A percentile compares a stretch with the other conserved stretches of the same genome.
Evolutionary conservation across 2,888 invertebrate genomes (phyloP).

Genomic region (Apotomis turbidana): DNA sequence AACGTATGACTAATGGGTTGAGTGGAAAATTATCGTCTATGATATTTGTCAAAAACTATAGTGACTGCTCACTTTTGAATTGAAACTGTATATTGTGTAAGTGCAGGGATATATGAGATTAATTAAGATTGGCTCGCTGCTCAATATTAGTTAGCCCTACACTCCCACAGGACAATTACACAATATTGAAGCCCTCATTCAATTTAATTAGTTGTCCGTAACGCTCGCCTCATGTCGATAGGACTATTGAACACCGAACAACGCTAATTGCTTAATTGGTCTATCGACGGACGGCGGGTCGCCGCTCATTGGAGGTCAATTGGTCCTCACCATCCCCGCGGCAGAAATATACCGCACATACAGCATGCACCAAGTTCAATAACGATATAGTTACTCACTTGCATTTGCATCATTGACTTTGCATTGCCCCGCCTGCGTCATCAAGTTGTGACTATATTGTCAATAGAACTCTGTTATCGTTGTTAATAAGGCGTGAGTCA

Average conservation of each 20-base stretch:
- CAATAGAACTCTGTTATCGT: not conserved
- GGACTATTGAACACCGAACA: conserved; percentile 2
- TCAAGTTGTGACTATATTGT: conserved; percentile 3
- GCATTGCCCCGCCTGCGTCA: conserved; percentile 10
- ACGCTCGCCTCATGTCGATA: not conserved
- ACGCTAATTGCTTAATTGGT: conserved; percentile 27
- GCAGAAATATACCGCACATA: not conserved
- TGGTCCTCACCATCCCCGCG: not conserved
- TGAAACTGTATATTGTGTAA: no score
- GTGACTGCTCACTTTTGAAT: no score
- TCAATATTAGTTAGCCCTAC: conserved; percentile 1
- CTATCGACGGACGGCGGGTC: conserved; percentile 2
- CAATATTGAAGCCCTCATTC: conserved; percentile 31
- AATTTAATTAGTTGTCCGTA: conserved; percentile 26
- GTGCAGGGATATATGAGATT: not conserved
- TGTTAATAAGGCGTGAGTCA: conserved; percentile 12
- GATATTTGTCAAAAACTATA: no score
- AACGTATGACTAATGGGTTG: no score
- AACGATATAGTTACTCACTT: not conserved
- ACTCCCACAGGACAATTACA: not conserved
- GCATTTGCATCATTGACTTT: conserved; percentile 1
- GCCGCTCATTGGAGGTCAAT: conserved; percentile 14
- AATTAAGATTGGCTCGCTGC: not conserved
- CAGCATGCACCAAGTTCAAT: not conserved
- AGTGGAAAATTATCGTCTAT: no score